Evolutionary conservation across 2,888 invertebrate genomes (phyloP), one percentile per base, ranked within the genome.

Genomic region (Apantesis nais): DNA sequence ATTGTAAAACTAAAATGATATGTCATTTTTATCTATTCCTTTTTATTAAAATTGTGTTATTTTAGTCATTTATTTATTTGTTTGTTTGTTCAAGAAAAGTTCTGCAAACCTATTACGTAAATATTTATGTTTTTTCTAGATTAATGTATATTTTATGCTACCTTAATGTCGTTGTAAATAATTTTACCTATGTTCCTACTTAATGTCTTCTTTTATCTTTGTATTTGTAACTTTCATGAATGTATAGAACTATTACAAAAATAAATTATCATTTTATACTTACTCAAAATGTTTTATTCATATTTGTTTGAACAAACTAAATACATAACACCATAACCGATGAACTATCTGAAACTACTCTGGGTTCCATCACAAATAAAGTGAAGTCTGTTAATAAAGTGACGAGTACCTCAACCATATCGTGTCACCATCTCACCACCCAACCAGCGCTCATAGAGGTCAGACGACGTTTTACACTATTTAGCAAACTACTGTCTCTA

Each of bases 261-360:
- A 68, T 60, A 64, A 67, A 72, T 29, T 68, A 73, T 71, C 52
- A 34, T 74, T 77, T 74, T 44, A 70, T 25, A 74, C 68, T 25
- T 16, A 62, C n/a, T n/a, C 63, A 65, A 73, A 44, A 41, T 22
- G 39, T 66, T 73, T 62, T 61, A 1, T 34, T 48, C 8, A 60
- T 19, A 16, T 12, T 16, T 60, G 4, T 4, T n/a, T 2, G 22
- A 2, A 61, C 22, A 2, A 34, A 2, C 61, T 34, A 9, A 61
- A 16, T 3, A 3, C 16, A 16, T 62, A 9, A 25, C 11, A 25
- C 11, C n/a, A 25, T 1, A 25, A 52, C 1, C 52, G 11, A 52
- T 9, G 2, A 7, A 52, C n/a, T 2, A 52, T n/a, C 8, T 19
- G 4, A 44, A 44, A 16, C 14, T 19, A 34, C 34, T n/a, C n/a